These are phyloP conservation scores for Anorthoa munda DNA, from an alignment of 2,888 invertebrate genomes.

Conservation along the genomic window DNA sequence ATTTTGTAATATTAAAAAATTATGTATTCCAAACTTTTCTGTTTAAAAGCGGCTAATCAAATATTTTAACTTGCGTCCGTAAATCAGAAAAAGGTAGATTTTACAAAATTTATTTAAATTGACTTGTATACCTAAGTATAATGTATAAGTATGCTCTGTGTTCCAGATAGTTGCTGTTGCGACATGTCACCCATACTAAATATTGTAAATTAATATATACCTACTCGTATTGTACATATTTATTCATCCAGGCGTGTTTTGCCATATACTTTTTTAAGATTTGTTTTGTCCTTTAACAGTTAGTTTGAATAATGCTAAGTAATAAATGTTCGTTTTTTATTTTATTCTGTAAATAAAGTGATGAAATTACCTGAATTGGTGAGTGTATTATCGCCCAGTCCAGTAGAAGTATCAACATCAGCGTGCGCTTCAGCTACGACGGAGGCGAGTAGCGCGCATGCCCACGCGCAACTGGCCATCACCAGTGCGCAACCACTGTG, in stretches of 20 bases:
- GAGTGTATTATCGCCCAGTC: slow-evolving; percentile 87
- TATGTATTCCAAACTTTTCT: not conserved
- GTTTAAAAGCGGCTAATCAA: not conserved
- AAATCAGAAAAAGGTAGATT: not conserved
- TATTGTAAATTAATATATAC: too few relatives aligned
- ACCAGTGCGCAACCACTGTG: slow-evolving; percentile 71
- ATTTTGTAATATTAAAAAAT: not conserved
- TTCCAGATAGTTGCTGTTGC: not conserved
- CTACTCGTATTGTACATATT: not conserved
- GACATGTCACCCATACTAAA: too few relatives aligned
- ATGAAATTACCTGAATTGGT: slow-evolving; percentile 84
- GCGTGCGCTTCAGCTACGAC: slow-evolving; percentile 79
- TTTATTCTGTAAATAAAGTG: not conserved
- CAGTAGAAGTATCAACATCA: slow-evolving; percentile 89
- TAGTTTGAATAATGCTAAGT: not conserved
- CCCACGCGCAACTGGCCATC: slow-evolving; percentile 85
- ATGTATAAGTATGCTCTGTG: not conserved
- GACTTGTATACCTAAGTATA: not conserved
- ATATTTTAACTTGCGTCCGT: not conserved
- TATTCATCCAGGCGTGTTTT: not conserved
- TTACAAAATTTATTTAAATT: too few relatives aligned
- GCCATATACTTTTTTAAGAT: not conserved
- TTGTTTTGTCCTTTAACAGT: not conserved
- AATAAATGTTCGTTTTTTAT: not conserved
- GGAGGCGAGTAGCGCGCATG: slow-evolving; percentile 82